Conservation (phyloP, 2,113 vertebrate species). For the Bujurquina vittata region DNA sequence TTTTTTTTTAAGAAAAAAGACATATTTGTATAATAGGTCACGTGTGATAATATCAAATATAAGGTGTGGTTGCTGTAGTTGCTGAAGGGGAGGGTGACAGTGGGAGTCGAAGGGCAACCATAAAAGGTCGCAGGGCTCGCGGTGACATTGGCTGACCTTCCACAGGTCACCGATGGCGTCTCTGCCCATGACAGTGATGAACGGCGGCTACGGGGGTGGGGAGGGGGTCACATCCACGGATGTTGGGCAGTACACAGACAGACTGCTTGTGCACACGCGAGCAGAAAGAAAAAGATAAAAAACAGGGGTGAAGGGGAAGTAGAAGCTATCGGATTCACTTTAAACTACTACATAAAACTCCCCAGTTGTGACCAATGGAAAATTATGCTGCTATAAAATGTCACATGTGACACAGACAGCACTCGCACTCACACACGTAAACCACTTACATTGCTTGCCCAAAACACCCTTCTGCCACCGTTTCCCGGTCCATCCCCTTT, state of each 20-base stretch:
- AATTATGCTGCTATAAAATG: slow-evolving; percentile 50
- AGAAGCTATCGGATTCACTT: background rate
- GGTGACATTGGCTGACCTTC: slow-evolving; percentile 78
- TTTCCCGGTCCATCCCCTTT: slow-evolving; percentile 34
- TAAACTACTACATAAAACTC: slow-evolving; percentile 57
- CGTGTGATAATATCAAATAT: slow-evolving; percentile 31
- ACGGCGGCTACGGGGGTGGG: slow-evolving; percentile 44
- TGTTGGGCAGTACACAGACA: slow-evolving; percentile 36
- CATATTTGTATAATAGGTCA: slow-evolving; percentile 20
- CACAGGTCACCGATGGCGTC: slow-evolving; percentile 69
- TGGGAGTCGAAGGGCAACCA: slow-evolving; percentile 36
- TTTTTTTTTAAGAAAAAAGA: background rate
- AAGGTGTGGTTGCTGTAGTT: background rate
- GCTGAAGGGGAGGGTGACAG: slow-evolving; percentile 28
- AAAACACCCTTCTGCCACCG: slow-evolving; percentile 17
- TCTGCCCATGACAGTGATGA: slow-evolving; percentile 78
- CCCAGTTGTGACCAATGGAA: slow-evolving; percentile 46
- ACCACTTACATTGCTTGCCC: background rate
- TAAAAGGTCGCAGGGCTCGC: slow-evolving; percentile 67
- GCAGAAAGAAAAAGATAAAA: background rate
- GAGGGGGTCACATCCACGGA: slow-evolving; percentile 31
- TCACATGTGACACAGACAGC: slow-evolving; percentile 28
- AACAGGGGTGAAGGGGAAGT: background rate
- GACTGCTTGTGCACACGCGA: background rate
- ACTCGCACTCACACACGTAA: slow-evolving; percentile 5